These are phyloP conservation scores for Alcedo atthis DNA, from an alignment of 2,797 vertebrate species.

Conservation along the genomic window DNA sequence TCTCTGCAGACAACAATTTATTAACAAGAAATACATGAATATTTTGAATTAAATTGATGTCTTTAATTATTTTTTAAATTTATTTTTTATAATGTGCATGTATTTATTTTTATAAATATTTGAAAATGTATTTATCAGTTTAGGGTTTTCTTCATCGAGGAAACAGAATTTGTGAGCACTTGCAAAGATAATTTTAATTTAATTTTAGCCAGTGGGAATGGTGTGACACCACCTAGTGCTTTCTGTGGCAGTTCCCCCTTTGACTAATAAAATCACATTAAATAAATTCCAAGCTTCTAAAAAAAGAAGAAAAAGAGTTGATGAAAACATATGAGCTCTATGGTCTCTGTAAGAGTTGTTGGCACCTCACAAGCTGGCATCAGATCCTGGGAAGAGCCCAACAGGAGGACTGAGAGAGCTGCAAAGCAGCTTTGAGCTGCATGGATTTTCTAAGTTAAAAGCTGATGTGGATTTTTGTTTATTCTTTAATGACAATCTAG, in stretches of 20 bases:
- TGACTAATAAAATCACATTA: neutral
- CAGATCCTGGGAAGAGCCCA: neutral
- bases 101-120: neutral
- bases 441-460: neutral
- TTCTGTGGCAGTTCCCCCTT: neutral
- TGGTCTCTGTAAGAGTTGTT: neutral
- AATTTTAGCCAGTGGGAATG: rapidly evolving
- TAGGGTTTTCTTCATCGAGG: neutral
- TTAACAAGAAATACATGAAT: neutral
- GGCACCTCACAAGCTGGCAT: rapidly evolving
- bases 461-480: neutral
- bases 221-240: neutral
- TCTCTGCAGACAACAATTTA: neutral
- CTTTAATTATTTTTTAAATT: too few relatives aligned
- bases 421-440: neutral
- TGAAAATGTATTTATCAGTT: neutral
- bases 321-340: neutral
- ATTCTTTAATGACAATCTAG: neutral
- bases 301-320: neutral
- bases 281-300: neutral
- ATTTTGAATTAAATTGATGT: neutral
- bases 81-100: neutral
- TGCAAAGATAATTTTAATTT: neutral
- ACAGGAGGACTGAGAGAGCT: neutral
- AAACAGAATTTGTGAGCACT: neutral